A percentile compares a stretch with the other conserved stretches of the same genome.
phyloP scores from a whole-genome alignment of 2,113 vertebrate species.

The Centropus unirufus region DNA sequence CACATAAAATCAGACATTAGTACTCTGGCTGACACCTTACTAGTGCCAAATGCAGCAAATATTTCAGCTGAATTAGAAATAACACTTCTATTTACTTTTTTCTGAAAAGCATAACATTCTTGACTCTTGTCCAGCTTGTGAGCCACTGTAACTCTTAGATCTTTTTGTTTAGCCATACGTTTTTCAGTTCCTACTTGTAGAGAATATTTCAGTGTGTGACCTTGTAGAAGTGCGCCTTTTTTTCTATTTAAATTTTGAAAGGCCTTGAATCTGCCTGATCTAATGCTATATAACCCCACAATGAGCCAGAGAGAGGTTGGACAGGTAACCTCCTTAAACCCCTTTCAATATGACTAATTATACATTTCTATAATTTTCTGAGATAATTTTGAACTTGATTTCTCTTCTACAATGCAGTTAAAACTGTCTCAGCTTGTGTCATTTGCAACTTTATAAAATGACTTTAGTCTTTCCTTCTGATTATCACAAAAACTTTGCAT shows the following conservation, averaged over 20 bases:
- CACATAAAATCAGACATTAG: slow-evolving; percentile 5
- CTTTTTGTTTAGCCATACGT: neutral
- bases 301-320: neutral
- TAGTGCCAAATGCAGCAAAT: slow-evolving; percentile 53
- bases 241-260: neutral
- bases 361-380: neutral
- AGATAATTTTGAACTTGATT: neutral
- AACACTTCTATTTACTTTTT: slow-evolving; percentile 19
- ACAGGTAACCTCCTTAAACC: neutral
- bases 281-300: neutral
- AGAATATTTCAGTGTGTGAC: neutral
- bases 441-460: neutral
- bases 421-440: neutral
- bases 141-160: neutral
- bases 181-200: neutral
- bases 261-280: neutral
- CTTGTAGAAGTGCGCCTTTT: neutral
- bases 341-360: neutral
- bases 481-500: neutral
- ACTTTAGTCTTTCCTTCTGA: neutral
- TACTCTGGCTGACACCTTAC: slow-evolving; percentile 9
- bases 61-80: slow-evolving; percentile 46
- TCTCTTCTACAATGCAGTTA: neutral
- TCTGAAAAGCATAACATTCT: slow-evolving; percentile 35
- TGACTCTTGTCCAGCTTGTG: slow-evolving; percentile 7